phyloP scores from a whole-genome alignment of 2,113 vertebrate species.

The Cyrtonyx montezumae region DNA sequence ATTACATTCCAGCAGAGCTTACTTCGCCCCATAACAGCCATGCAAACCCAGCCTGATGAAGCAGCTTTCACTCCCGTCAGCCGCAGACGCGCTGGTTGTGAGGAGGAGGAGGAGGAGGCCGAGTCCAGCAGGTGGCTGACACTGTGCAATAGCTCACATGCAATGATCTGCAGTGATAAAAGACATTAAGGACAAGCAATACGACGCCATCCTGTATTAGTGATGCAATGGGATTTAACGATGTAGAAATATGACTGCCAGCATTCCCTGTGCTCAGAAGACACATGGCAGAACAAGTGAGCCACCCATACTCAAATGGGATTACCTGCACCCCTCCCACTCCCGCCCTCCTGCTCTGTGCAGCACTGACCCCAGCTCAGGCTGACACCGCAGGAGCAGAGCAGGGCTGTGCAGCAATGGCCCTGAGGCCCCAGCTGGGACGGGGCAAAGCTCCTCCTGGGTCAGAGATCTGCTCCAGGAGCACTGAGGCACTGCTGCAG shows the following conservation, averaged over 20 bases:
- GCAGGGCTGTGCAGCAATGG: not conserved
- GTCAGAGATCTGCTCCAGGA: not conserved
- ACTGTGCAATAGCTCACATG: not conserved
- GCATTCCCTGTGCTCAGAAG: not conserved
- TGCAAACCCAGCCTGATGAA: not conserved
- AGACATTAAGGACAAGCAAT: not conserved
- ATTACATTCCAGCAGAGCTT: not conserved
- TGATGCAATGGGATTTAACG: not conserved
- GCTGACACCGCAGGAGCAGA: not conserved
- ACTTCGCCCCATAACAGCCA: not conserved
- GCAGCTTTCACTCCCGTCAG: not conserved
- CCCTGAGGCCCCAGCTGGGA: not conserved
- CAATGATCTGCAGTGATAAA: not conserved
- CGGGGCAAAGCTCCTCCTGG: not conserved
- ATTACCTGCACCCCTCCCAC: not conserved
- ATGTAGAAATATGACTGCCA: not conserved
- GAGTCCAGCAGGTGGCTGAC: not conserved
- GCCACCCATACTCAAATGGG: not conserved
- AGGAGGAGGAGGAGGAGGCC: no score
- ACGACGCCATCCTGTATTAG: not conserved
- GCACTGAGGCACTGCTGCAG: rapidly evolving
- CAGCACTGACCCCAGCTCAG: not conserved
- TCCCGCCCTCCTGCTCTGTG: not conserved
- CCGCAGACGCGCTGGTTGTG: not conserved
- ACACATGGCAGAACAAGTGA: not conserved